Conservation (phyloP, 2,113 vertebrate genomes). For the Pituophis catenifer region DNA sequence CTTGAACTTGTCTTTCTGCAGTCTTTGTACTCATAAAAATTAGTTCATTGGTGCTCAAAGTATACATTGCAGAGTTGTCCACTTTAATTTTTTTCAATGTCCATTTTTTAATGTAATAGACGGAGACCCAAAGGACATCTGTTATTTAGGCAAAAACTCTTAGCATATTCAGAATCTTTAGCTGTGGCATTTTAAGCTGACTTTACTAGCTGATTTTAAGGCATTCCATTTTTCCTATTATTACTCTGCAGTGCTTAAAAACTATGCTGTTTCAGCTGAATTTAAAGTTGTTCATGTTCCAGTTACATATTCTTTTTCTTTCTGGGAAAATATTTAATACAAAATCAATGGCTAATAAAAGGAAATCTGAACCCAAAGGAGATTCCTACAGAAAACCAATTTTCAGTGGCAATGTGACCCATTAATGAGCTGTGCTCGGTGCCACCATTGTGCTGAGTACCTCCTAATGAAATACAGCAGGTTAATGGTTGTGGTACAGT, state of each 20-base stretch:
- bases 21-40: neutral
- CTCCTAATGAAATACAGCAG: constrained; percentile 52
- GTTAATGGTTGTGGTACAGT: constrained; percentile 43
- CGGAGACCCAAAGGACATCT: neutral
- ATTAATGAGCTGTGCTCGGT: constrained; percentile 50
- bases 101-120: constrained; percentile 15
- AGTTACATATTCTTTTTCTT: constrained; percentile 16
- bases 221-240: constrained; percentile 12
- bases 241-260: constrained; percentile 45
- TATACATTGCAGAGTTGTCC: neutral
- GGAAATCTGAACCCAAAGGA: constrained; percentile 44
- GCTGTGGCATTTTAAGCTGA: constrained; percentile 18
- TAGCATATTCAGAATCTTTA: neutral
- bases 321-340: constrained; percentile 45
- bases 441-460: constrained; percentile 47
- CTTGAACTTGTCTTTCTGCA: neutral
- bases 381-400: constrained; percentile 38
- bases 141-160: neutral
- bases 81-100: neutral
- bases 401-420: constrained; percentile 50
- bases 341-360: constrained; percentile 52
- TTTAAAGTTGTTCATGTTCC: constrained; percentile 28
- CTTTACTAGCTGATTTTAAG: constrained; percentile 31
- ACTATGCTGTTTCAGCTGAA: constrained; percentile 55
- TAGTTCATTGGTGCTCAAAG: neutral